These are phyloP conservation scores for Excalfactoria chinensis DNA, from an alignment of 2,113 vertebrate genomes.

Conservation along the genomic window DNA sequence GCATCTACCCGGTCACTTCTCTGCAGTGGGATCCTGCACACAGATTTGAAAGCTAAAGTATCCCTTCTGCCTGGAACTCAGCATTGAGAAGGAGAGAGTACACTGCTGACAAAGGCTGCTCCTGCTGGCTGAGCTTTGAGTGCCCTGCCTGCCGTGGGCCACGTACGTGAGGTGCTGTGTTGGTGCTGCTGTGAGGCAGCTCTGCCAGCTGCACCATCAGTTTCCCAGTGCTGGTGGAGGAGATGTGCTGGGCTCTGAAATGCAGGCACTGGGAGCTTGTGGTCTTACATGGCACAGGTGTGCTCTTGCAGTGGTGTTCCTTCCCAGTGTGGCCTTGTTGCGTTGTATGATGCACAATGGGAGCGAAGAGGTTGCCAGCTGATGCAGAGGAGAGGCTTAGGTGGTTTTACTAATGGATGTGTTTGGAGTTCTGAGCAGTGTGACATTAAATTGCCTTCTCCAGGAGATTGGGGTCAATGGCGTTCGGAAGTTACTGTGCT, in stretches of 20 bases:
- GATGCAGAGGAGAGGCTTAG: background rate
- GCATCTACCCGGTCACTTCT: background rate
- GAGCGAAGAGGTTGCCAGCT: background rate
- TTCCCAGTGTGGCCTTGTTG: accelerated
- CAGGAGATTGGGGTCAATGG: background rate
- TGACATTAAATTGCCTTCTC: background rate
- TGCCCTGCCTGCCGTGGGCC: accelerated
- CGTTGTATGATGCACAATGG: accelerated
- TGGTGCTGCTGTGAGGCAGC: too few relatives aligned
- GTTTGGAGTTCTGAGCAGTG: background rate
- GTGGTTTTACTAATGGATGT: background rate
- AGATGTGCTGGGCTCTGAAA: background rate
- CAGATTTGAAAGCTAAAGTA: background rate
- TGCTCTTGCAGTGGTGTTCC: accelerated
- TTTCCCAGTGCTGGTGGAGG: background rate
- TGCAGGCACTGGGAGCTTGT: accelerated
- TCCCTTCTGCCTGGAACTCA: background rate
- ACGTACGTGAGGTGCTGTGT: background rate
- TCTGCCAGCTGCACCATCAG: background rate
- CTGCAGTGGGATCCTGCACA: background rate
- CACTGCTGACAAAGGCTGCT: background rate
- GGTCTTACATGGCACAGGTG: accelerated
- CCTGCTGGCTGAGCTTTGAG: accelerated
- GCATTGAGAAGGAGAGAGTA: background rate
- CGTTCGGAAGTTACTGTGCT: background rate